These are phyloP conservation scores for Danio choprae DNA, from an alignment of 2,797 vertebrate species.

Conservation along the genomic window DNA sequence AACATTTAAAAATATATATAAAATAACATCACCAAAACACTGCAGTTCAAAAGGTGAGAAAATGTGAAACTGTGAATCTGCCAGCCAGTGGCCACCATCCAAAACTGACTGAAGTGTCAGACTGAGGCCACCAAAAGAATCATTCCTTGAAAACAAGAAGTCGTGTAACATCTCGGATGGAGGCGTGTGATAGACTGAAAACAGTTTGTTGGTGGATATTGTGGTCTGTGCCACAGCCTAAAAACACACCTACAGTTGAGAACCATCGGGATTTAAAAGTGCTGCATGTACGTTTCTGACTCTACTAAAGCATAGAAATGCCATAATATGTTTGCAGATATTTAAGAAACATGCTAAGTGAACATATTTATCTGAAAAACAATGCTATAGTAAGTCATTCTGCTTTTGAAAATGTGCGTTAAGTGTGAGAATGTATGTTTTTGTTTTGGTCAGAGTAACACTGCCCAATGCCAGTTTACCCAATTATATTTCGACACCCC, in stretches of 20 bases:
- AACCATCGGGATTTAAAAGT: not conserved
- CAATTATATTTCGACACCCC: no score
- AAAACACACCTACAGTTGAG: not conserved
- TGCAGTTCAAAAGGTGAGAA: slow-evolving; percentile 12
- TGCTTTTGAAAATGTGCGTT: no score
- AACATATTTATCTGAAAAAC: no score
- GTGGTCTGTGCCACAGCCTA: not conserved
- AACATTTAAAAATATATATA: not conserved
- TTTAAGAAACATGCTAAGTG: no score
- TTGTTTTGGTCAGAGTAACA: no score
- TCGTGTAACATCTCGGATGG: slow-evolving; percentile 23
- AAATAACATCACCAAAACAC: not conserved
- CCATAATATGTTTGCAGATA: no score
- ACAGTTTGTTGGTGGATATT: not conserved
- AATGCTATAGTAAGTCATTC: no score
- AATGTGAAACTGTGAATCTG: slow-evolving; percentile 20
- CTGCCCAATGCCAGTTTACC: no score
- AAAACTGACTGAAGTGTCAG: slow-evolving; percentile 17
- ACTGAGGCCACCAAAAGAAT: slow-evolving; percentile 5
- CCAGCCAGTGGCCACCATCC: slow-evolving; percentile 15
- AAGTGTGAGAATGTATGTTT: no score
- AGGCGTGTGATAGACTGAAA: slow-evolving; percentile 26
- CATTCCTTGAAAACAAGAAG: slow-evolving; percentile 19
- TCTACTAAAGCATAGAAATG: no score
- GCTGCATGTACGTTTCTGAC: no score